These are phyloP conservation scores for Channa argus DNA, from an alignment of 2,113 vertebrate species.

Conservation along the genomic window DNA sequence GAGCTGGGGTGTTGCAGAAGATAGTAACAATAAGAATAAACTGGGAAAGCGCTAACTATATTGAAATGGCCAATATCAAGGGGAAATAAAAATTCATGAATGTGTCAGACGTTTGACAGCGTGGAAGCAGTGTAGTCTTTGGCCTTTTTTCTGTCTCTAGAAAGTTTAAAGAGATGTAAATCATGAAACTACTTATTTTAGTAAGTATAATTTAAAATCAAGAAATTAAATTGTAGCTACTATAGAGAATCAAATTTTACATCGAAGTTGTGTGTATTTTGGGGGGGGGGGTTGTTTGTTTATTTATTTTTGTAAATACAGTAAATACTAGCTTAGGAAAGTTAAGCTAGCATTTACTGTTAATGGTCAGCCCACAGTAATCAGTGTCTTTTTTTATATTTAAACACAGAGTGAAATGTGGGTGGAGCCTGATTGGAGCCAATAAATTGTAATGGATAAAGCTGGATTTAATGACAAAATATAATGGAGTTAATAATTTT, in stretches of 20 bases:
- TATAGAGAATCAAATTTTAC: too few species aligned
- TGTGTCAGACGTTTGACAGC: too few species aligned
- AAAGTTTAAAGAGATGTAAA: too few species aligned
- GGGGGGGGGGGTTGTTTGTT: background rate
- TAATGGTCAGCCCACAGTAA: background rate
- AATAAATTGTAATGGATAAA: too few species aligned
- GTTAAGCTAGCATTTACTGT: background rate
- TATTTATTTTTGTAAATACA: background rate
- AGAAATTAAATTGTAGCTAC: background rate
- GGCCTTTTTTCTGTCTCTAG: too few species aligned
- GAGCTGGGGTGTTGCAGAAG: background rate
- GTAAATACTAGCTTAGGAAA: background rate
- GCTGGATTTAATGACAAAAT: background rate
- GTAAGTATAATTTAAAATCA: background rate
- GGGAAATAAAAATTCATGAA: background rate
- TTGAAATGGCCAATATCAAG: background rate
- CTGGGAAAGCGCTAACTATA: too few species aligned
- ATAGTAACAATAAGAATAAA: background rate
- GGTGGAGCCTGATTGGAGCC: background rate
- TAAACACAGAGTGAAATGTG: background rate
- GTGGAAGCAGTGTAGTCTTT: too few species aligned
- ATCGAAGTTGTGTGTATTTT: too few species aligned
- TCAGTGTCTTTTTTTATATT: background rate
- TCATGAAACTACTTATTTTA: too few species aligned
- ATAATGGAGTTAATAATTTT: background rate